phyloP scores from a whole-genome alignment of 37 sponge, comb jelly and placozoan genomes.

The Halichondria panicea region DNA sequence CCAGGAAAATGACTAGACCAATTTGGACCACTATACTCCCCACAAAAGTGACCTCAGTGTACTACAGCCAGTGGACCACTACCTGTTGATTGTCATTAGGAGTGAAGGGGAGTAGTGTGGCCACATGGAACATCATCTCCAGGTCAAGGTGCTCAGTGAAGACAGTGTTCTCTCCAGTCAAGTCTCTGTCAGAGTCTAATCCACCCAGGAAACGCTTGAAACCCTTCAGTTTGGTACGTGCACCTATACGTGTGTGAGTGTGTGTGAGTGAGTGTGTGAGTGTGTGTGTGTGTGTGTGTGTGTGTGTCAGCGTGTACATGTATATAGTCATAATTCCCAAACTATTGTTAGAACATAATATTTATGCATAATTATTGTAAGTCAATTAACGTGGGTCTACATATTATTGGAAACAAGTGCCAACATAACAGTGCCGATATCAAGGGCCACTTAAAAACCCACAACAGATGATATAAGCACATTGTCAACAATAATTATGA shows the following conservation, averaged over 20 bases:
- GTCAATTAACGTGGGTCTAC: not conserved
- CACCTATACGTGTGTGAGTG: not conserved
- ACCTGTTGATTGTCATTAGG: constrained; percentile 90
- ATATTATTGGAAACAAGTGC: too few species aligned
- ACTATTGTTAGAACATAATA: not conserved
- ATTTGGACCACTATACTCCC: too few species aligned
- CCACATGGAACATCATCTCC: constrained; percentile 96
- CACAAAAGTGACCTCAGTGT: too few species aligned
- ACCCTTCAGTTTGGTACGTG: constrained; percentile 69
- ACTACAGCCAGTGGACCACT: too few species aligned
- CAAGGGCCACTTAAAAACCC: too few species aligned
- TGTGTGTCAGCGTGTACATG: not conserved
- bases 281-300: too few species aligned
- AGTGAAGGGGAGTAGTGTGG: constrained; percentile 89
- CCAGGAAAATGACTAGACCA: too few species aligned
- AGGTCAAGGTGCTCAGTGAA: constrained; percentile 70
- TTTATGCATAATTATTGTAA: not conserved
- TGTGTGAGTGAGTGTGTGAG: constrained; percentile 2
- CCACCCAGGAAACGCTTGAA: constrained; percentile 92
- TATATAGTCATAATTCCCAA: not conserved
- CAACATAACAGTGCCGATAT: too few species aligned
- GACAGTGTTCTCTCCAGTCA: constrained; percentile 89
- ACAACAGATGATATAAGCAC: too few species aligned
- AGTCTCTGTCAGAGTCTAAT: constrained; percentile 72
- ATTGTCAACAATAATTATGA: too few species aligned